Percentiles rank a stretch among this genome's conserved stretches.
Conservation (phyloP, 2,113 vertebrate genomes). For the Calidris pugnax region DNA sequence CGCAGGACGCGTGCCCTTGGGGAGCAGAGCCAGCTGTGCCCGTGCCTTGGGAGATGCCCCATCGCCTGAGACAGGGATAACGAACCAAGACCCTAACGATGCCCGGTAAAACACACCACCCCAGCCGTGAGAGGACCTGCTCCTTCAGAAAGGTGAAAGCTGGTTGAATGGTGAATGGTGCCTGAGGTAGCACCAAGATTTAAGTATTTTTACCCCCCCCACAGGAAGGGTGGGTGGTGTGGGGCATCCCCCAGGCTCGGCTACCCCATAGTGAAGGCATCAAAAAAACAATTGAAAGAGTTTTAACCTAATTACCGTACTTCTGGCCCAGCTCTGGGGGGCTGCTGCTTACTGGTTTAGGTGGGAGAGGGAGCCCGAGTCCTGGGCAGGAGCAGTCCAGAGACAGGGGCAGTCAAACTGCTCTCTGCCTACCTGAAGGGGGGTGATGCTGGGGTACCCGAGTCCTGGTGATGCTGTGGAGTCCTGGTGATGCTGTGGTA, state of each 20-base stretch:
- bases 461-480: no score
- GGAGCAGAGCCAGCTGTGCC: not conserved
- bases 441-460: no score
- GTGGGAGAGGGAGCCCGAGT: not conserved
- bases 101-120: accelerated
- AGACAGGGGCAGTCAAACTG: not conserved
- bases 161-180: not conserved
- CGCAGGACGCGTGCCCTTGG: not conserved
- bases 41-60: not conserved
- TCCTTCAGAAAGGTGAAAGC: no score
- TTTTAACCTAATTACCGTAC: not conserved
- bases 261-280: not conserved
- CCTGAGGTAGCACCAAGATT: not conserved
- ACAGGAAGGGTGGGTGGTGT: not conserved
- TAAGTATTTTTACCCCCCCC: not conserved
- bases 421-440: no score
- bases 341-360: not conserved
- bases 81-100: not conserved
- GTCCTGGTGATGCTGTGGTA: no score
- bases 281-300: not conserved
- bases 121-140: accelerated
- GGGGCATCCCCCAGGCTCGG: not conserved
- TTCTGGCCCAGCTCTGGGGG: not conserved
- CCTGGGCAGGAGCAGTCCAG: not conserved
- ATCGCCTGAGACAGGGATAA: accelerated